Evolutionary conservation across 2,888 invertebrate species (phyloP).

Genomic region (Iselma pallidipennis): DNA sequence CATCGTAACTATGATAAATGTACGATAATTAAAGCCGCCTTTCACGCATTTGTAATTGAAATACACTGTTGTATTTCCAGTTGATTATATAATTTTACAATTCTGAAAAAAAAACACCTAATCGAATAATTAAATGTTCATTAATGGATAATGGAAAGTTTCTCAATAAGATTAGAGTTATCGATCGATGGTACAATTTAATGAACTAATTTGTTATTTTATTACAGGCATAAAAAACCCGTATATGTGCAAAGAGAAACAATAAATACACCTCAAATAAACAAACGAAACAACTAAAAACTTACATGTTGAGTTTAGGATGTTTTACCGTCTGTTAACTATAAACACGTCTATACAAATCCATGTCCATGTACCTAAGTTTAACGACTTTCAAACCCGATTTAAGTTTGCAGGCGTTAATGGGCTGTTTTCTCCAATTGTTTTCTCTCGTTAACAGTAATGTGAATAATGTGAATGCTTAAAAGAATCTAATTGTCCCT

Average conservation of each 20-base stretch:
- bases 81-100: too few species aligned
- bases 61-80: too few species aligned
- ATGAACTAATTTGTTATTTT: slow-evolving; percentile 15
- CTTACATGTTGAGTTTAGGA: background rate
- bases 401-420: slow-evolving; percentile 12
- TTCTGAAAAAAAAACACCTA: too few species aligned
- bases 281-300: background rate
- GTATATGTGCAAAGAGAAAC: slow-evolving; percentile 10
- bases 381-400: slow-evolving; percentile 26
- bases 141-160: too few species aligned
- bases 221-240: slow-evolving; percentile 18
- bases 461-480: too few species aligned
- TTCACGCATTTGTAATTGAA: too few species aligned
- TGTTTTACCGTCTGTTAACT: slow-evolving; percentile 11
- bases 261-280: slow-evolving; percentile 23
- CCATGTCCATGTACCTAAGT: slow-evolving; percentile 17
- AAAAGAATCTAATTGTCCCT: too few species aligned
- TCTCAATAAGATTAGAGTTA: slow-evolving; percentile 11
- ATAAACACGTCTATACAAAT: slow-evolving; percentile 28
- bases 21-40: too few species aligned
- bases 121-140: too few species aligned
- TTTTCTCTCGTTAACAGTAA: slow-evolving; percentile 6
- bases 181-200: slow-evolving; percentile 7
- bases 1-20: background rate
- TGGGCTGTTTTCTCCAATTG: slow-evolving; percentile 25